These are phyloP conservation scores for Anser brachyrhynchus DNA, from an alignment of 2,113 vertebrate genomes.

Conservation along the genomic window DNA sequence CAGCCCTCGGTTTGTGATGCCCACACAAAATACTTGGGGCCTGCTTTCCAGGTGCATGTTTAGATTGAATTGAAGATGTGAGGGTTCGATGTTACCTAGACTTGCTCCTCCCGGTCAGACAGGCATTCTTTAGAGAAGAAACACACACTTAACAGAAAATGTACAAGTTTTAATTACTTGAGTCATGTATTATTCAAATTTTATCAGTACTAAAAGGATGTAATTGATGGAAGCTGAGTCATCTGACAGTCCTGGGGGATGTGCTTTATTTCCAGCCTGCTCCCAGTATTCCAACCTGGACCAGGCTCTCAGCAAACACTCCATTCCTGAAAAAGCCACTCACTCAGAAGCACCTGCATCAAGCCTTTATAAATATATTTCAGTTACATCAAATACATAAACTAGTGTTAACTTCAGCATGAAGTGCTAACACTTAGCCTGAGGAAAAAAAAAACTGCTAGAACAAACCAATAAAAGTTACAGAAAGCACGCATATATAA, in stretches of 20 bases:
- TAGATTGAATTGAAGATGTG: not conserved
- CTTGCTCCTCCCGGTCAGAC: not conserved
- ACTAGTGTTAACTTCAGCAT: not conserved
- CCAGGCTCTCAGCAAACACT: not conserved
- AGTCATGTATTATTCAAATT: not conserved
- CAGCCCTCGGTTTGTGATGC: not conserved
- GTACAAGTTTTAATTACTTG: not conserved
- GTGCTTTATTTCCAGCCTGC: not conserved
- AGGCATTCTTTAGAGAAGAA: not conserved
- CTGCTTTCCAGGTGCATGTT: not conserved
- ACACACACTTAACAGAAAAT: not conserved
- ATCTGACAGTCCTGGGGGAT: not conserved
- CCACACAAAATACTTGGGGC: not conserved
- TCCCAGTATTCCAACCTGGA: not conserved
- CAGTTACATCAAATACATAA: not conserved
- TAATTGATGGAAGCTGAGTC: not conserved
- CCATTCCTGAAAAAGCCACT: not conserved
- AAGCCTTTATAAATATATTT: not conserved
- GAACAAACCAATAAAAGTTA: not conserved
- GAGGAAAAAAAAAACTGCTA: not conserved
- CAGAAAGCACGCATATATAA: not conserved
- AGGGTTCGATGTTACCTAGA: rapidly evolving
- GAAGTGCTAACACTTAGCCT: not conserved
- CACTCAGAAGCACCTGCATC: not conserved
- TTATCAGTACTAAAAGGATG: not conserved